Evolutionary conservation across 1,140 invertebrate species (phyloP), one percentile per base, ranked within the genome.

Genomic region (Sipha flava): DNA sequence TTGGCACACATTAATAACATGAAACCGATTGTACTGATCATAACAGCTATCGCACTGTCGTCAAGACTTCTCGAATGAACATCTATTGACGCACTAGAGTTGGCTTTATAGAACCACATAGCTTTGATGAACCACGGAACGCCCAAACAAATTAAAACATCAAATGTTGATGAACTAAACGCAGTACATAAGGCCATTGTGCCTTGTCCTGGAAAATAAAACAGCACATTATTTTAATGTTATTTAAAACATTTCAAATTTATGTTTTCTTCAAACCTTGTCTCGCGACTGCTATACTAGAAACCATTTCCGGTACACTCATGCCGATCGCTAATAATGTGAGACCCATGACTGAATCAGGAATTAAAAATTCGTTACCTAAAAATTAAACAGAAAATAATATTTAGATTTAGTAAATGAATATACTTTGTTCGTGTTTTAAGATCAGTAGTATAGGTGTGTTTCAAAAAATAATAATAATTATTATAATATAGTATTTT

Each of bases 221-320:
- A 81, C 43, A n/a, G 62, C 54, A 73, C 14, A 21, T 68, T 16
- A 47, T 52, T 80, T 18, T 45, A 49, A 18, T 40, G 37, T 18
- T 45, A 57, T 0, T 16, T 7, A 6, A 37, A n/a, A 12, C 37
- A 4, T 57, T 37, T 6, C 47, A 26, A 18, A 26, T 18, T 57
- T 6, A 26, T 1, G 9, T 7, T 54, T 62, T 40, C 10, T 43
- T 31, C 52, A 23, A 26, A 92, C 92, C 92, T 89, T 92, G 90
- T 83, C 90, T 90, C 1, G 91, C 90, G 1, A 94, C 92, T 47
- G 93, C 89, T 43, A 94, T 89, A 84, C 92, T 93, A 1, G 92
- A 93, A 0, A 94, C 90, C 52, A 92, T 93, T 88, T 95, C 94
- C 7, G 93, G 93, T n/a, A 95, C 90, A 64, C 92, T 94, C 66